These are phyloP conservation scores for Sciurus vulgaris DNA, from an alignment of 2,797 vertebrate species.

Conservation along the genomic window DNA sequence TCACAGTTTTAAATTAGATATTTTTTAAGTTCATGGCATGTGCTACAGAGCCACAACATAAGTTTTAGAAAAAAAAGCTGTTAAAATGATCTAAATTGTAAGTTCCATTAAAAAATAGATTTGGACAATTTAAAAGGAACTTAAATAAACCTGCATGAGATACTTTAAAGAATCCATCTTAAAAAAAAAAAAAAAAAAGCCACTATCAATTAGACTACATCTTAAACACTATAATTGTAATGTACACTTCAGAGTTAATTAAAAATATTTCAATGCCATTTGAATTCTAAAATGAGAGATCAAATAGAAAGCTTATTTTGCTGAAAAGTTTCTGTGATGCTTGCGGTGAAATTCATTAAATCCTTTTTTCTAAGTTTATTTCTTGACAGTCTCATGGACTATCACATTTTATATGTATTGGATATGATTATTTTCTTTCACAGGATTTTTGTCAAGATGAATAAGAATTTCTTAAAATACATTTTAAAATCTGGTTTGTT, in stretches of 20 bases:
- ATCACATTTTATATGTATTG: slow-evolving; percentile 29
- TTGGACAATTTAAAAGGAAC: slow-evolving; percentile 63
- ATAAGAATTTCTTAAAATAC: background rate
- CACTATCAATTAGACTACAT: background rate
- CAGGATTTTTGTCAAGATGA: background rate
- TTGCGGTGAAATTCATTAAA: background rate
- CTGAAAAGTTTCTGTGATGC: background rate
- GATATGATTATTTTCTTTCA: slow-evolving; percentile 12
- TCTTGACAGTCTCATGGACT: background rate
- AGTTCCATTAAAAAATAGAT: slow-evolving; percentile 68
- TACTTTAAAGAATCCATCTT: background rate
- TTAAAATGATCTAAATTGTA: slow-evolving; percentile 41
- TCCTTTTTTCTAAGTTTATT: background rate
- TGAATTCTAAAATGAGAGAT: slow-evolving; percentile 55
- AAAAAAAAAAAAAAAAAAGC: background rate
- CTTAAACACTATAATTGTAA: slow-evolving; percentile 2
- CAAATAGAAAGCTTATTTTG: background rate
- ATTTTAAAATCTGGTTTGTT: background rate
- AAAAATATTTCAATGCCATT: slow-evolving; percentile 5
- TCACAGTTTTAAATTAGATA: slow-evolving; percentile 68
- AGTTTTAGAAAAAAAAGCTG: slow-evolving; percentile 46
- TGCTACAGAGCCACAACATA: slow-evolving; percentile 44
- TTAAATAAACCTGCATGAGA: slow-evolving; percentile 37
- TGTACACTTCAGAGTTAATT: slow-evolving; percentile 40
- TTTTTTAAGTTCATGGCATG: slow-evolving; percentile 40